These are phyloP conservation scores for Halotydeus destructor DNA, from an alignment of 1,140 invertebrate genomes.

Conservation along the genomic window DNA sequence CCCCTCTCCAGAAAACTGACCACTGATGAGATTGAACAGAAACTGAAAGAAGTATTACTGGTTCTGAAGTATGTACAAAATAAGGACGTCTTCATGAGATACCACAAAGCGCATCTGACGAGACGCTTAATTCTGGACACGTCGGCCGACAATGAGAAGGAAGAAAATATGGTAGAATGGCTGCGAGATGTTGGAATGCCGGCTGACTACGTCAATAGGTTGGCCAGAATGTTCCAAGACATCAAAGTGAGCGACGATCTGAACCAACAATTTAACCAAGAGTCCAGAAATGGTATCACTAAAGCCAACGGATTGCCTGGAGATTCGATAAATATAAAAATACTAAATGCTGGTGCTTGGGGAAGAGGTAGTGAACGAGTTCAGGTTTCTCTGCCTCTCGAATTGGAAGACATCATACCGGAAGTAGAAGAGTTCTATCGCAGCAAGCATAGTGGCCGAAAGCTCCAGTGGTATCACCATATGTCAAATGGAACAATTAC, in stretches of 20 bases:
- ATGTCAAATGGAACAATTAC: constrained; percentile 98
- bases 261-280: constrained; percentile 67
- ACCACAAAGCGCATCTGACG: constrained; percentile 95
- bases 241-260: constrained; percentile 96
- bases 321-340: constrained; percentile 42
- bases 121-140: constrained; percentile 81
- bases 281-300: constrained; percentile 3
- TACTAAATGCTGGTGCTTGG: constrained; percentile 97
- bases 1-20: constrained; percentile 87
- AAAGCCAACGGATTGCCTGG: constrained; percentile 18
- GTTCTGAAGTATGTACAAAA: constrained; percentile 98
- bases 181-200: constrained; percentile 80
- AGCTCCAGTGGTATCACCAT: constrained; percentile 97
- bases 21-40: constrained; percentile 86
- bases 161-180: constrained; percentile 98
- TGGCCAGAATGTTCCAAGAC: constrained; percentile 71
- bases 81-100: constrained; percentile 99
- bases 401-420: constrained; percentile 94
- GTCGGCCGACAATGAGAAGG: constrained; percentile 95
- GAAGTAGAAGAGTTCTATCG: constrained; percentile 52
- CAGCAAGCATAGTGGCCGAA: constrained; percentile 81
- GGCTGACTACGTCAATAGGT: constrained; percentile 95
- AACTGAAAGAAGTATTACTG: constrained; percentile 73
- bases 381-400: constrained; percentile 80
- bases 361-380: constrained; percentile 75